Evolutionary conservation across 1,140 invertebrate species (phyloP), one percentile per base, ranked within the genome.

Genomic region (Pseudomyrmex dendroicus): DNA sequence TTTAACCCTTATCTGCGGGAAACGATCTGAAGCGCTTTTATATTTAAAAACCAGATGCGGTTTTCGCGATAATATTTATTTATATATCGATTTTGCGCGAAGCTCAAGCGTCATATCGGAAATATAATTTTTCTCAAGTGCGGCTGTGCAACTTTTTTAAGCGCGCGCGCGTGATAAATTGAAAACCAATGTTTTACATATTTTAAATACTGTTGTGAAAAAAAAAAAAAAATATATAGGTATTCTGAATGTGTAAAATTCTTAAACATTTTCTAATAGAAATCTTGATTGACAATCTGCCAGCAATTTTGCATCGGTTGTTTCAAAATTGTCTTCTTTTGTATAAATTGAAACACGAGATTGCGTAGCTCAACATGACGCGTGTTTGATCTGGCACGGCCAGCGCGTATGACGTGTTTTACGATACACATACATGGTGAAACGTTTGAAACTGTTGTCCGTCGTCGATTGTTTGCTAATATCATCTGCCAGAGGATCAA

Each of bases 401-500:
- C 59, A 59, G 54, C 3, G 70, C 72, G 54, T 56, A 80, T 59
- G 44, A 61, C 66, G 44, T 59, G 57, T 44, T 59, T 54, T 64
- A 59, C 66, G 66, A 80, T 80, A 59, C 54, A 72, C 35, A 35
- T 35, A 35, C 54, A 54, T 46, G 5, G 0, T 35, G 35, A 35
- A 35, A 35, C 35, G 44, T 80, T 44, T 48, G 76, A 78, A 70
- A 72, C 76, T 61, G 67, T 80, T 80, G 76, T 80, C 66, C 48
- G 44, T 8, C 46, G 54, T 72, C 76, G 76, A 80, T 80, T 80
- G 66, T 52, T 80, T 72, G 66, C 67, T 80, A 80, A 80, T 80
- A 80, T 80, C 66, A 80, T 80, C 66, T 72, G 76, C 76, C 56
- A 72, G 56, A 61, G 66, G 76, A 80, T 80, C 76, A 72, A 80